Evolutionary conservation across 2,888 invertebrate species (phyloP).

Genomic region (Anodontia alba): DNA sequence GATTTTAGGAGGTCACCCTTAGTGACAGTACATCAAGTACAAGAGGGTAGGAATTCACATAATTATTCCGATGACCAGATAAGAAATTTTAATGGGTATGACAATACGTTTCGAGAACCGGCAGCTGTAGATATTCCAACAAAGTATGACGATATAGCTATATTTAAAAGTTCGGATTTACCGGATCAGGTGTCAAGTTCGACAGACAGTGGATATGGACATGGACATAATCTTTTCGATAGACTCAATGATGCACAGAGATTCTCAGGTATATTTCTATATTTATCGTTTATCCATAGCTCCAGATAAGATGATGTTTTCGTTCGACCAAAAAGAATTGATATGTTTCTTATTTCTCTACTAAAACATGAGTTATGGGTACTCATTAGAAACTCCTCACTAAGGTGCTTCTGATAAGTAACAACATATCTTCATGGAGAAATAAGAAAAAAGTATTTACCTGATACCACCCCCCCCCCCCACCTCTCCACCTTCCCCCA

Average conservation of each 20-base stretch:
- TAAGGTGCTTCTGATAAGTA: too few relatives aligned
- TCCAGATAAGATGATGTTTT: too few relatives aligned
- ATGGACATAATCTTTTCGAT: conserved; percentile 76
- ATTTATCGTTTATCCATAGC: too few relatives aligned
- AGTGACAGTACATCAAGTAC: conserved; percentile 37
- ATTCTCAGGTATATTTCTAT: conserved; percentile 49
- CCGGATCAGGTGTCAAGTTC: conserved; percentile 83
- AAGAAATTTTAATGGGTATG: conserved; percentile 49
- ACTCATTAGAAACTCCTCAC: too few relatives aligned
- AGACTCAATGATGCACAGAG: conserved; percentile 50
- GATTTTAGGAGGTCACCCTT: conserved; percentile 64
- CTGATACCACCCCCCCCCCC: too few relatives aligned
- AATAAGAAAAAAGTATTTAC: too few relatives aligned
- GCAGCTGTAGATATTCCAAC: conserved; percentile 60
- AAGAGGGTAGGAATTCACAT: conserved; percentile 49
- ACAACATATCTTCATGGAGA: too few relatives aligned
- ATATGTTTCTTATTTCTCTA: too few relatives aligned
- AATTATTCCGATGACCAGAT: conserved; percentile 48
- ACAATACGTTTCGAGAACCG: conserved; percentile 55
- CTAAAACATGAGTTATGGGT: too few relatives aligned
- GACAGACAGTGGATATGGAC: conserved; percentile 83
- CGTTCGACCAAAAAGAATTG: too few relatives aligned
- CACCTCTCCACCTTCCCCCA: too few relatives aligned
- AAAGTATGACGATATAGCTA: conserved; percentile 79
- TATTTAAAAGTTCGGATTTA: conserved; percentile 79